Evolutionary conservation across 1,140 invertebrate genomes (phyloP).

Genomic region (Nasonia vitripennis): DNA sequence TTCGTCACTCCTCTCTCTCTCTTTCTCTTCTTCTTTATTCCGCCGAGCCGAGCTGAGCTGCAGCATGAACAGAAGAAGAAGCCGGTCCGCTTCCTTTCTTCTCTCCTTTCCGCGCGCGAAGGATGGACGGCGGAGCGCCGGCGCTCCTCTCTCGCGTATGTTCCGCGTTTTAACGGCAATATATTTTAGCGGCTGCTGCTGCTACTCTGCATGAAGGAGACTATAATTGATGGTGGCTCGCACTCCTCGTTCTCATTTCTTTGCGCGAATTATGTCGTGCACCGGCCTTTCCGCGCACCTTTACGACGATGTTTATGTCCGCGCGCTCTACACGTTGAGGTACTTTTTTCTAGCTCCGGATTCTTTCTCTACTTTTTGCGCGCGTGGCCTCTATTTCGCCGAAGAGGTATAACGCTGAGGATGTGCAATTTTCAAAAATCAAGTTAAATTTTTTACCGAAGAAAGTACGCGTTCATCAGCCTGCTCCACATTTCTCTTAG

Average conservation of each 20-base stretch:
- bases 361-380: background rate
- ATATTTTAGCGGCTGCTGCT: slow-evolving; percentile 12
- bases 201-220: slow-evolving; percentile 27
- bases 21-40: too few relatives aligned
- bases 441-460: background rate
- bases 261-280: slow-evolving; percentile 28
- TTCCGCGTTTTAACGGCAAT: slow-evolving; percentile 15
- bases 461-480: too few relatives aligned
- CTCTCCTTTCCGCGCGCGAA: too few relatives aligned
- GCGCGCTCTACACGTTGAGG: background rate
- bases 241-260: background rate
- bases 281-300: slow-evolving; percentile 7
- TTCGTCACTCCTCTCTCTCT: slow-evolving; percentile 10
- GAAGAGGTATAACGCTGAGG: too few relatives aligned
- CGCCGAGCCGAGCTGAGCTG: too few relatives aligned
- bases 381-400: background rate
- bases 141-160: background rate
- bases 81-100: too few relatives aligned
- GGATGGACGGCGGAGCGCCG: background rate
- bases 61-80: too few relatives aligned
- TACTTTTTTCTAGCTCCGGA: background rate
- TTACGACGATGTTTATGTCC: background rate
- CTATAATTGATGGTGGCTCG: slow-evolving; percentile 38
- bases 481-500: too few relatives aligned
- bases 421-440: background rate